Evolutionary conservation across 30 jellyfish, hydroid and myxozoan species (phyloP).

Genomic region (Aurelia coerulea): DNA sequence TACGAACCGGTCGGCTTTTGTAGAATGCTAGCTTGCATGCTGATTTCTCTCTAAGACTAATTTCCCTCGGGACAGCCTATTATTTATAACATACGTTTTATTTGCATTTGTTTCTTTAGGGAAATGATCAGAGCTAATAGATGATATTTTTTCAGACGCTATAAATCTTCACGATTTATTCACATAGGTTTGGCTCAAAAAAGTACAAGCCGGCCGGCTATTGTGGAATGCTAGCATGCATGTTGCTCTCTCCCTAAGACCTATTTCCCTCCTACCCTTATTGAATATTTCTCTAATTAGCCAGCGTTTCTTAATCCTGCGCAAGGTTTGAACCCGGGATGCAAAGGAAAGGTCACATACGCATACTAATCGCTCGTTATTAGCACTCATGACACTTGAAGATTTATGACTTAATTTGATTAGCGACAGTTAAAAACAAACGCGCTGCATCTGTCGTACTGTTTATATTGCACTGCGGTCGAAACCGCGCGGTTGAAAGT

Average conservation of each 20-base stretch:
- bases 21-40: slow-evolving; percentile 1
- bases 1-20: background rate
- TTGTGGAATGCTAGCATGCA: background rate
- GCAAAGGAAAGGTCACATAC: slow-evolving; percentile 40
- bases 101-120: too few relatives aligned
- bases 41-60: background rate
- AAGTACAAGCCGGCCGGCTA: background rate
- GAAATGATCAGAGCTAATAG: too few relatives aligned
- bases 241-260: background rate
- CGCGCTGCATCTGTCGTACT: background rate
- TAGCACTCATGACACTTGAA: slow-evolving; percentile 18
- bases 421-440: background rate
- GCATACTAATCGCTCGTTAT: slow-evolving; percentile 24
- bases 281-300: slow-evolving; percentile 13
- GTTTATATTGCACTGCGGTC: background rate
- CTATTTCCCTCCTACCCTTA: slow-evolving; percentile 1
- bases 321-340: slow-evolving; percentile 29
- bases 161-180: too few relatives aligned
- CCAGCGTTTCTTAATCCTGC: slow-evolving; percentile 25
- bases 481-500: background rate
- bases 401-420: slow-evolving; percentile 5
- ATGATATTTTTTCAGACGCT: too few relatives aligned
- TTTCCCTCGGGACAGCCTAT: background rate
- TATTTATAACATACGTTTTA: too few relatives aligned
- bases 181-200: background rate